These are phyloP conservation scores for Diphyllodes magnificus DNA, from an alignment of 2,113 vertebrate species.

Conservation along the genomic window DNA sequence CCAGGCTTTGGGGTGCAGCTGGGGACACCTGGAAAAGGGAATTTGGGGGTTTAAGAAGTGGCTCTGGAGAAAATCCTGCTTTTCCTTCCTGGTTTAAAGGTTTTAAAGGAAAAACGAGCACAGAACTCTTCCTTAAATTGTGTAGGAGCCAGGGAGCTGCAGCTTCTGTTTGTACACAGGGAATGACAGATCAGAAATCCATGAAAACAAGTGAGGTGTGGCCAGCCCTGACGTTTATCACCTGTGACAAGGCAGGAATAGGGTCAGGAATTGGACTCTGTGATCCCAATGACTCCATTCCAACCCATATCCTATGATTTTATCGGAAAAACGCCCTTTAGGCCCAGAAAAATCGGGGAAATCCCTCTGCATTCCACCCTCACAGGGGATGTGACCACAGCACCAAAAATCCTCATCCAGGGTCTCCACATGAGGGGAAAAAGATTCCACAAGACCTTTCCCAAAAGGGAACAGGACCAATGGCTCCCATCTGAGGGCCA, in stretches of 20 bases:
- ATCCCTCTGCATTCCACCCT: rapidly evolving
- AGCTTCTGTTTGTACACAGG: background rate
- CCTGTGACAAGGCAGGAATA: background rate
- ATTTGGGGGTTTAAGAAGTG: background rate
- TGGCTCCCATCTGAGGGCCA: background rate
- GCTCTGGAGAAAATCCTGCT: background rate
- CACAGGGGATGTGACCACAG: rapidly evolving
- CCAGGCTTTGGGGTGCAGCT: background rate
- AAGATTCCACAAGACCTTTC: background rate
- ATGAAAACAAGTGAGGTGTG: background rate
- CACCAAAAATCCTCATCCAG: background rate
- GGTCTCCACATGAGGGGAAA: rapidly evolving
- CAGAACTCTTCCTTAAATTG: background rate
- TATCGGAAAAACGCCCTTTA: background rate
- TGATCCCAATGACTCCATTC: background rate
- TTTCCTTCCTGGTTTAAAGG: background rate
- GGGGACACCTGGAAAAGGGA: background rate
- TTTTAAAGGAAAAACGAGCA: background rate
- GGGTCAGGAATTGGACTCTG: background rate
- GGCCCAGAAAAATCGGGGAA: background rate
- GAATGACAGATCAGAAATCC: background rate
- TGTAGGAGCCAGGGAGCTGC: background rate
- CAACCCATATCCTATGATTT: background rate
- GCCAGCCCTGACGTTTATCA: background rate
- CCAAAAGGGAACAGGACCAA: background rate